phyloP scores from a whole-genome alignment of 2,113 vertebrate genomes.

The Dendropsophus ebraccatus region DNA sequence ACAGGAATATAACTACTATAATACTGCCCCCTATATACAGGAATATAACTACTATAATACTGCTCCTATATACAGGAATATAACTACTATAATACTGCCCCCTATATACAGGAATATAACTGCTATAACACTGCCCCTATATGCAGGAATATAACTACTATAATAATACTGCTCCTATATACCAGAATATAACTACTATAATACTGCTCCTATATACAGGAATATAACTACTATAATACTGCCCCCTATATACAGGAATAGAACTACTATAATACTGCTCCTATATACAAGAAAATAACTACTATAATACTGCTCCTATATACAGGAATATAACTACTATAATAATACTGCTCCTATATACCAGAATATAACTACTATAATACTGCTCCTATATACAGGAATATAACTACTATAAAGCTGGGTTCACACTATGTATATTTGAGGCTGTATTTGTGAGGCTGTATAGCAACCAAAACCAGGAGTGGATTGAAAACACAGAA shows the following conservation, averaged over 20 bases:
- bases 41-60: slow-evolving; percentile 4
- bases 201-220: not conserved
- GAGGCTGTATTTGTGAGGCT: too few relatives aligned
- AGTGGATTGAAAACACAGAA: too few relatives aligned
- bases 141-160: not conserved
- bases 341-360: too few relatives aligned
- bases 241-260: not conserved
- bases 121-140: too few relatives aligned
- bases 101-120: too few relatives aligned
- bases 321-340: too few relatives aligned
- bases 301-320: too few relatives aligned
- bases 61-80: not conserved
- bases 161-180: not conserved
- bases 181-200: not conserved
- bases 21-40: not conserved
- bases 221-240: not conserved
- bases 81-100: not conserved
- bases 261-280: slow-evolving; percentile 6
- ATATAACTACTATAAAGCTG: too few relatives aligned
- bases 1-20: not conserved
- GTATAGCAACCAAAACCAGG: too few relatives aligned
- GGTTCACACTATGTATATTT: too few relatives aligned
- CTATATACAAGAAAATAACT: not conserved
- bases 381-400: too few relatives aligned
- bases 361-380: too few relatives aligned